phyloP scores from a whole-genome alignment of 2,888 invertebrate genomes.

The Plebejus melissa region DNA sequence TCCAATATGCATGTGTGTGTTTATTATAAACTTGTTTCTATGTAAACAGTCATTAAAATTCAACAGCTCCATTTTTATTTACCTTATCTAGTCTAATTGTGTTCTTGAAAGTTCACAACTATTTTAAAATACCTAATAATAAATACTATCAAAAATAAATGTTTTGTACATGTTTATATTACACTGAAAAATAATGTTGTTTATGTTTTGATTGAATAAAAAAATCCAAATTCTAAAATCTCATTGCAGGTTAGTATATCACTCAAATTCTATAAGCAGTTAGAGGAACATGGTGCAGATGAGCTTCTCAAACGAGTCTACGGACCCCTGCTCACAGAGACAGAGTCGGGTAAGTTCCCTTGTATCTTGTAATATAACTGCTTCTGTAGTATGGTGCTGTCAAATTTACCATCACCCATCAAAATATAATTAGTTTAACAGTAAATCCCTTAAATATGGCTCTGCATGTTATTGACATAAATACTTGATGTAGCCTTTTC shows the following conservation, averaged over 20 bases:
- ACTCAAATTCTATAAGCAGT: constrained; percentile 98
- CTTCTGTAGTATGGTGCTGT: not conserved
- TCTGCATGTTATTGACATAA: too few relatives aligned
- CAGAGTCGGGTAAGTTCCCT: constrained; percentile 87
- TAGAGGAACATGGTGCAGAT: constrained; percentile 99
- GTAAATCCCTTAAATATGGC: too few relatives aligned
- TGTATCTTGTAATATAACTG: not conserved
- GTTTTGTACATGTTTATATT: too few relatives aligned
- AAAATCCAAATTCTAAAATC: not conserved
- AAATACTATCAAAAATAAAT: not conserved
- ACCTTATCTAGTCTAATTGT: not conserved
- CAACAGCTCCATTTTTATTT: not conserved
- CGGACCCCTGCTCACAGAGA: constrained; percentile 87
- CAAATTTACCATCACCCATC: too few relatives aligned
- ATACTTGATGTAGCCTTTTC: too few relatives aligned
- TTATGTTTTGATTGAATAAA: not conserved
- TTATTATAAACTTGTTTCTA: not conserved
- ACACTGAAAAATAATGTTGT: not conserved
- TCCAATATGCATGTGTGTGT: not conserved
- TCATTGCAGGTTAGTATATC: constrained; percentile 94
- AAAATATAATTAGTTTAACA: too few relatives aligned
- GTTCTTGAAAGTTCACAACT: not conserved
- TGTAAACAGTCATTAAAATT: not conserved
- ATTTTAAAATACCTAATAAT: not conserved
- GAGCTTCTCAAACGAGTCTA: constrained; percentile 96